Evolutionary conservation across 2,113 vertebrate genomes (phyloP), one percentile per base, ranked within the genome.

Genomic region (Halcyon malimbica): DNA sequence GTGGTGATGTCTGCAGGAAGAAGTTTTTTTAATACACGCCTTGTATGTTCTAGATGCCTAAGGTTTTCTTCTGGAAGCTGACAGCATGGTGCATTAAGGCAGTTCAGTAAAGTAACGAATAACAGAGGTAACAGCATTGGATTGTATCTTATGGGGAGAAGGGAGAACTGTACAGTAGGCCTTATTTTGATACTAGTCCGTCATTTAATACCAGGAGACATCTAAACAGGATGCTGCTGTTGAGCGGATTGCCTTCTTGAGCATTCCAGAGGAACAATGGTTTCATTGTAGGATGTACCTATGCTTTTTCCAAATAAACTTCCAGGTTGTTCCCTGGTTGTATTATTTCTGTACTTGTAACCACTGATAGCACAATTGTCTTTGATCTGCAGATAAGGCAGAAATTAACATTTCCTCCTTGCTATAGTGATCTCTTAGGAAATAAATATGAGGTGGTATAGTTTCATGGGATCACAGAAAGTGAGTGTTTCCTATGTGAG

Each of bases 201-300:
- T 93, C 93, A 81, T 60, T 95, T 74, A n/a, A 37, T 83, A 89
- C 68, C 75, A 51, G 76, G 92, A 87, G 87, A 65, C 90, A 56
- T 94, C 75, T 70, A 93, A 78, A 94, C 89, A 97, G 96, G 93
- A 93, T 83, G 94, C 81, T 88, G 17, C 56, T 88, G 71, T 91
- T 73, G 79, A 78, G 56, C 64, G 95, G 75, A 87, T 21, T 94
- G 96, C 83, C 83, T 67, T 90, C 93, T 94, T 1, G 25, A 87
- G 67, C 91, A 28, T 84, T 92, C 15, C 16, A 33, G 76, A 89
- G 86, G 78, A 97, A 94, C 85, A 94, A 53, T 94, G 64, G 53
- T 75, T 93, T 95, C 90, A 88, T 91, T 94, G 90, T 94, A 89
- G 94, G 83, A 94, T 80, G 89, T 94, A 94, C 94, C 92, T 97